Percentiles rank a stretch among this genome's conserved stretches.
phyloP scores from a whole-genome alignment of 2,797 vertebrate genomes.

The Lepidocolaptes lacrymiger region DNA sequence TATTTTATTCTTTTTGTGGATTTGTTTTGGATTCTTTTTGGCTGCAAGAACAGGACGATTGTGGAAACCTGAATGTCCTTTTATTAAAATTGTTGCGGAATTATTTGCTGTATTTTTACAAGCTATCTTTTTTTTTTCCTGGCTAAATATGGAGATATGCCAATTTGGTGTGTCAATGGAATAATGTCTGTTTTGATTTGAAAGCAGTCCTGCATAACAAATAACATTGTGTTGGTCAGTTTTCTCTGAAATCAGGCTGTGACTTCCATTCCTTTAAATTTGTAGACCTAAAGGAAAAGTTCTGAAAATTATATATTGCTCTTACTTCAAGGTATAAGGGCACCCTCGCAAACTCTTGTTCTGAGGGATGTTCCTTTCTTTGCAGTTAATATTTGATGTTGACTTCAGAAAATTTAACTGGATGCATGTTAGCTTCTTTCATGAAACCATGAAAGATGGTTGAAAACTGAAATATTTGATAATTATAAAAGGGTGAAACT shows the following conservation, averaged over 20 bases:
- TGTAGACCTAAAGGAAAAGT: neutral
- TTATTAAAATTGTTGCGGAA: neutral
- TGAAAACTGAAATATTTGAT: neutral
- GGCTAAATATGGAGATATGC: neutral
- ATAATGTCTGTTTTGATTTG: neutral
- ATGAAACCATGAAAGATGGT: neutral
- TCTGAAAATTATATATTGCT: neutral
- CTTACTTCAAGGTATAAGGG: neutral
- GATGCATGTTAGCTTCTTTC: neutral
- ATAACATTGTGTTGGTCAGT: neutral
- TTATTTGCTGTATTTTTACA: neutral
- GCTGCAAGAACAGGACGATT: neutral
- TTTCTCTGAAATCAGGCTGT: neutral
- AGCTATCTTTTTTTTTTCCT: neutral
- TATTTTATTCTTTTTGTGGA: neutral
- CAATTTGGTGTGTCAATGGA: neutral
- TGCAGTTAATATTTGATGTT: neutral
- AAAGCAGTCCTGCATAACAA: neutral
- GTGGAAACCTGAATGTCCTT: neutral
- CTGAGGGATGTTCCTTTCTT: neutral
- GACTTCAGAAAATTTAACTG: neutral
- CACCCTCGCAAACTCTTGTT: neutral
- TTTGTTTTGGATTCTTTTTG: neutral
- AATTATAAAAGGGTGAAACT: neutral
- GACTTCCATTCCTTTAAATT: neutral